These are phyloP conservation scores for Peromyscus maniculatus DNA, from an alignment of 2,113 vertebrate genomes.

Conservation along the genomic window DNA sequence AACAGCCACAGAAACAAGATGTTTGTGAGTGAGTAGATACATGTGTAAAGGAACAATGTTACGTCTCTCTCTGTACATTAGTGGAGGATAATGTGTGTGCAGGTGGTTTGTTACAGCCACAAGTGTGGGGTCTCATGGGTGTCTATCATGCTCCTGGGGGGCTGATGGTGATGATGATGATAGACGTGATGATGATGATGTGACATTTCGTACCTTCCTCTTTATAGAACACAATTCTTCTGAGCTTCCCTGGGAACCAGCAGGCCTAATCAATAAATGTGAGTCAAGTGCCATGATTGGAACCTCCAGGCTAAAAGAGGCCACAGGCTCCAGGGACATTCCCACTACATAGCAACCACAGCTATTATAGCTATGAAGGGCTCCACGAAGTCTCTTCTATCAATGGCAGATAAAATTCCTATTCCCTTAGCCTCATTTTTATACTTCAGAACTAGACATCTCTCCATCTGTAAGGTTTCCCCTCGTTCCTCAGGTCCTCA, in stretches of 20 bases:
- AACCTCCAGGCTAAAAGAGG: slow-evolving; percentile 33
- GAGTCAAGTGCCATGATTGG: slow-evolving; percentile 20
- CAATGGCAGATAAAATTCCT: not conserved
- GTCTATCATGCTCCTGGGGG: not conserved
- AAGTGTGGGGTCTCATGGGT: not conserved
- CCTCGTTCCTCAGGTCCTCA: slow-evolving; percentile 35
- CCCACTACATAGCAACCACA: not conserved
- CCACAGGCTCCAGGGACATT: slow-evolving; percentile 1
- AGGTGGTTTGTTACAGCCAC: not conserved
- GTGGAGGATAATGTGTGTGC: not conserved
- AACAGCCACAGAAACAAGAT: not conserved
- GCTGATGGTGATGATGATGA: not conserved
- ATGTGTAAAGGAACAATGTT: not conserved
- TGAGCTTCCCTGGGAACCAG: not conserved
- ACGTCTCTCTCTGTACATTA: not conserved
- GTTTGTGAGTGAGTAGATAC: not conserved
- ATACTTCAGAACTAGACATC: slow-evolving; percentile 13
- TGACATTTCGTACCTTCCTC: not conserved
- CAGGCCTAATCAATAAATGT: not conserved
- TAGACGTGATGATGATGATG: not conserved
- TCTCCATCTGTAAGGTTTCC: slow-evolving; percentile 31
- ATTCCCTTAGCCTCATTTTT: slow-evolving; percentile 49
- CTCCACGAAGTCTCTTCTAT: slow-evolving; percentile 10
- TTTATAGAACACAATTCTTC: slow-evolving; percentile 11
- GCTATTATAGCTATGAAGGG: fast-evolving